phyloP scores from a whole-genome alignment of 2,797 vertebrate genomes.

The Sebastes trivittatus region DNA sequence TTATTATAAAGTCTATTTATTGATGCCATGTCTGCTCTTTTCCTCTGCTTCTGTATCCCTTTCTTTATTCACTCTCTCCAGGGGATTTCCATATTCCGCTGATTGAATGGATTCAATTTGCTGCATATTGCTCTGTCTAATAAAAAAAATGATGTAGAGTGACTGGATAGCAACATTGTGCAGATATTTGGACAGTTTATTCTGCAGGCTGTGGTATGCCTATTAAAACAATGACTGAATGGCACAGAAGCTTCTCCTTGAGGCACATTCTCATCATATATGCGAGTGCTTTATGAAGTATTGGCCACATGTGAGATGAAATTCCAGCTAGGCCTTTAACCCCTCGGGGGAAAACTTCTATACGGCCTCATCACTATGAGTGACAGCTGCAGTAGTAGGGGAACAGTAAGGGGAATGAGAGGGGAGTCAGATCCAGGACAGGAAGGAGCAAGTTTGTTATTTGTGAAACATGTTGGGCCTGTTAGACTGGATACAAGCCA shows the following conservation, averaged over 20 bases:
- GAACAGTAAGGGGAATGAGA: background rate
- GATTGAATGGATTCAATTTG: constrained; percentile 56
- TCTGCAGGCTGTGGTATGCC: constrained; percentile 4
- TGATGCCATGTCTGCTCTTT: constrained; percentile 23
- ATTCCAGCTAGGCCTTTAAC: constrained; percentile 1
- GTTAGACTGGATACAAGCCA: constrained; percentile 1
- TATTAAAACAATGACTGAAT: constrained; percentile 33
- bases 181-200: constrained; percentile 7
- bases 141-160: constrained; percentile 28
- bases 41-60: background rate
- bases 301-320: constrained; percentile 9
- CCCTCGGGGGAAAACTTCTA: background rate
- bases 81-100: constrained; percentile 28
- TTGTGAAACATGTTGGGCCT: constrained; percentile 3
- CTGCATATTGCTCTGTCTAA: constrained; percentile 40
- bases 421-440: background rate
- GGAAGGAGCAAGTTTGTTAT: constrained; percentile 4
- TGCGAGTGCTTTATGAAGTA: constrained; percentile 5
- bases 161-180: constrained; percentile 17
- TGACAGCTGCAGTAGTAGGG: constrained; percentile 21
- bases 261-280: constrained; percentile 21
- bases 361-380: constrained; percentile 1
- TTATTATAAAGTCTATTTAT: constrained; percentile 40
- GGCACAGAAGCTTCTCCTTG: constrained; percentile 13
- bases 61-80: constrained; percentile 4